Conservation (phyloP, 2,888 invertebrate genomes). For the Eumacrocentrus americanus region DNA sequence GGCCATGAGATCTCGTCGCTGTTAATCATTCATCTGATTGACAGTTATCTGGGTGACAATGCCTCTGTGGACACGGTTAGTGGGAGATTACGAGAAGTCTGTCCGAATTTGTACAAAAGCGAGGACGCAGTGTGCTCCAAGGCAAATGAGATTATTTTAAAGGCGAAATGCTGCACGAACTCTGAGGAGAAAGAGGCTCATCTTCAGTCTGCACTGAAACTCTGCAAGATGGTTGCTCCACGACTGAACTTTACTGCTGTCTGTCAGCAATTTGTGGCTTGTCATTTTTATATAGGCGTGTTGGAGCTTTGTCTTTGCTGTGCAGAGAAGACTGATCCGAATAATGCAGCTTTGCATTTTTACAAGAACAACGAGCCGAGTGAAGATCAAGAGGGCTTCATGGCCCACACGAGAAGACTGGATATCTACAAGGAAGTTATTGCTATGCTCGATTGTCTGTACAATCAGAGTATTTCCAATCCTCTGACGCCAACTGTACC, state of each 20-base stretch:
- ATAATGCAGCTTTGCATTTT: constrained; percentile 84
- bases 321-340: constrained; percentile 87
- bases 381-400: constrained; percentile 83
- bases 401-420: constrained; percentile 78
- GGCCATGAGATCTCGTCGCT: constrained; percentile 78
- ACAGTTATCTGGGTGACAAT: constrained; percentile 91
- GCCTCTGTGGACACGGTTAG: constrained; percentile 94
- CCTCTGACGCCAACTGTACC: constrained; percentile 60
- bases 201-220: constrained; percentile 76
- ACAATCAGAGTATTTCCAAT: constrained; percentile 66
- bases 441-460: constrained; percentile 74
- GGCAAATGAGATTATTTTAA: constrained; percentile 87
- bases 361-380: constrained; percentile 83
- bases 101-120: constrained; percentile 90
- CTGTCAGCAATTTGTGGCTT: constrained; percentile 81
- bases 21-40: constrained; percentile 84
- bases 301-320: constrained; percentile 86
- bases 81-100: constrained; percentile 82
- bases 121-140: constrained; percentile 97
- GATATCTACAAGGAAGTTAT: constrained; percentile 89
- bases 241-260: constrained; percentile 84
- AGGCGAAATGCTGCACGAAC: constrained; percentile 77
- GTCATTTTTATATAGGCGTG: constrained; percentile 86
- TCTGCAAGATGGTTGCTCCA: constrained; percentile 89
- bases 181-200: constrained; percentile 78